These are phyloP conservation scores for Philhelius pedissequus DNA, from an alignment of 2,888 invertebrate species.

Conservation along the genomic window DNA sequence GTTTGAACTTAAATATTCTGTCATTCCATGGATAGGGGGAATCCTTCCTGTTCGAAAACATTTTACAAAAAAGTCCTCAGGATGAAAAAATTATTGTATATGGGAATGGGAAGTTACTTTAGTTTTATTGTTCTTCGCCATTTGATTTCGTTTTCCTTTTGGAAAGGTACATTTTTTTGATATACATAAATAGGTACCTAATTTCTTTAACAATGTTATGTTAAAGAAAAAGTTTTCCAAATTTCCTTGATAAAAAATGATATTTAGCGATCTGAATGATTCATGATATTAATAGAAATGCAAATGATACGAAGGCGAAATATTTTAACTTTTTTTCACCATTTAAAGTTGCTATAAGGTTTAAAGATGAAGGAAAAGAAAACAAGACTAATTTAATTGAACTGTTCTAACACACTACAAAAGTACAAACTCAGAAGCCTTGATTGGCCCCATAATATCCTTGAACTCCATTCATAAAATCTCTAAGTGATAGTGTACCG, in stretches of 20 bases:
- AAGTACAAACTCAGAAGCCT: too few relatives aligned
- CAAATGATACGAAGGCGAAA: not conserved
- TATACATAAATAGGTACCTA: too few relatives aligned
- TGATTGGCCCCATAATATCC: slow-evolving; percentile 1
- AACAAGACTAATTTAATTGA: slow-evolving; percentile 41
- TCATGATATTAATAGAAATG: slow-evolving; percentile 33
- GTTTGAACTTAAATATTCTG: not conserved
- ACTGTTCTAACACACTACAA: not conserved
- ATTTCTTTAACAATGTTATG: slow-evolving; percentile 33
- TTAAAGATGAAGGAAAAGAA: not conserved
- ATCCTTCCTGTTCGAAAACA: not conserved
- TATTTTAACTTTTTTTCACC: not conserved
- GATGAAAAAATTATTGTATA: not conserved
- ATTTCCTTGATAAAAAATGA: not conserved
- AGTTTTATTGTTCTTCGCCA: not conserved
- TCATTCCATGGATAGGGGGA: not conserved
- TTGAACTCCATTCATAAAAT: slow-evolving; percentile 30
- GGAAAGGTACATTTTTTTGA: not conserved
- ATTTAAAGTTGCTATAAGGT: not conserved
- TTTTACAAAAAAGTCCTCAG: not conserved
- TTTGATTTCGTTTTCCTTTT: not conserved
- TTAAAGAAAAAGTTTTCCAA: not conserved
- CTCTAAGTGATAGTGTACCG: not conserved
- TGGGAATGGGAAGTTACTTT: not conserved
- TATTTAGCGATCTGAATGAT: slow-evolving; percentile 32